Evolutionary conservation across 2,113 vertebrate species (phyloP).

Genomic region (Camelus dromedarius): DNA sequence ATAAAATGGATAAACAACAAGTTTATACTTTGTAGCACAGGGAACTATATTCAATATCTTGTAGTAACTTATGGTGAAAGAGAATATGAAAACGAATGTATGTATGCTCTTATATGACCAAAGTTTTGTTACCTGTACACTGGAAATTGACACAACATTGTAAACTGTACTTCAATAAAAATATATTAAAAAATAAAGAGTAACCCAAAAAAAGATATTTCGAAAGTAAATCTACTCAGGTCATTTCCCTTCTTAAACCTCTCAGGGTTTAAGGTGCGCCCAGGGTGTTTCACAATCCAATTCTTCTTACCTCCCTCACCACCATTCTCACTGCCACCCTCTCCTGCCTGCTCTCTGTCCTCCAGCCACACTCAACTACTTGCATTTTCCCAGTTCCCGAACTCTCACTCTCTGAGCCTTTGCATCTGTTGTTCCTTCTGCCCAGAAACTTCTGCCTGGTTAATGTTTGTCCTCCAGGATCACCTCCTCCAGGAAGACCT

Average conservation of each 20-base stretch:
- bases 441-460: background rate
- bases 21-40: too few relatives aligned
- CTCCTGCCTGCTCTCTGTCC: background rate
- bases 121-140: too few relatives aligned
- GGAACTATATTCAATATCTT: too few relatives aligned
- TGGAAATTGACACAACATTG: too few relatives aligned
- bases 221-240: background rate
- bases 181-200: too few relatives aligned
- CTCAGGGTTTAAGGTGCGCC: background rate
- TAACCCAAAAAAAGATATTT: background rate
- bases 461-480: background rate
- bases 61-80: too few relatives aligned
- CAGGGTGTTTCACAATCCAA: background rate
- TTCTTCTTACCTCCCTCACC: too few relatives aligned
- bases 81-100: too few relatives aligned
- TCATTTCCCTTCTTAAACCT: background rate
- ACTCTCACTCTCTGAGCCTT: background rate
- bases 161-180: too few relatives aligned
- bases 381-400: background rate
- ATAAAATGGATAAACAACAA: too few relatives aligned
- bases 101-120: too few relatives aligned
- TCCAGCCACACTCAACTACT: fast-evolving
- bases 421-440: background rate
- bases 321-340: fast-evolving
- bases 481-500: background rate